Conservation (phyloP, 1,140 invertebrate species). For the Drosophila micromelanica region DNA sequence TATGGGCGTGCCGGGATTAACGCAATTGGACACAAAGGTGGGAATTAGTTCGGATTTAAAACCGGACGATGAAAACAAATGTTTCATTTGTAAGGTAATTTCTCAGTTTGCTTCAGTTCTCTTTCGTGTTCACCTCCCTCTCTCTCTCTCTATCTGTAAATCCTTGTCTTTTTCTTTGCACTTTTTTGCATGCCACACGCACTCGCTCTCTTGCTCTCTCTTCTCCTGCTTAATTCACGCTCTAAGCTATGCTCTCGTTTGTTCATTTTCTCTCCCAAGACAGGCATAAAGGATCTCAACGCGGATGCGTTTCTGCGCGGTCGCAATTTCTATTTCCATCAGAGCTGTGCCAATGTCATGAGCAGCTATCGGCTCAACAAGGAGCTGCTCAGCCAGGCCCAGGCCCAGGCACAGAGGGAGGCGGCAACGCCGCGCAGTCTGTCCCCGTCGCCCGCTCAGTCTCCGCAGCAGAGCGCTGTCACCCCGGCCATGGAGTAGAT, state of each 20-base stretch:
- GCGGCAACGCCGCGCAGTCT: constrained; percentile 64
- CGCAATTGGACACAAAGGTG: constrained; percentile 84
- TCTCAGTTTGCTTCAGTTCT: constrained; percentile 80
- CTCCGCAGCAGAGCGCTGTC: constrained; percentile 68
- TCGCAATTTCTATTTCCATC: constrained; percentile 83
- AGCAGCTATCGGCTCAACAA: constrained; percentile 79
- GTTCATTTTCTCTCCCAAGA: constrained; percentile 65
- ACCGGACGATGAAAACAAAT: constrained; percentile 84
- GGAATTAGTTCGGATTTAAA: constrained; percentile 84
- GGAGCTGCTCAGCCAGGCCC: constrained; percentile 68
- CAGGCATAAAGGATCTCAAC: constrained; percentile 84
- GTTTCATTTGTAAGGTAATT: constrained; percentile 85
- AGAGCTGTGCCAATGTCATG: constrained; percentile 84
- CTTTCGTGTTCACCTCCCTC: constrained; percentile 35
- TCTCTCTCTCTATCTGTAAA: constrained; percentile 3
- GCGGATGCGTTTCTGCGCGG: constrained; percentile 82
- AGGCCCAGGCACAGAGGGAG: constrained; percentile 51
- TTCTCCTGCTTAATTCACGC: neutral
- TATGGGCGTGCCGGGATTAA: constrained; percentile 80
- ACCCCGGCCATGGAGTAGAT: constrained; percentile 61
- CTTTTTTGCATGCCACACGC: constrained; percentile 17
- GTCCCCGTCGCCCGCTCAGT: constrained; percentile 69
- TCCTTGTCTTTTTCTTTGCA: constrained; percentile 5
- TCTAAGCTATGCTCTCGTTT: constrained; percentile 40
- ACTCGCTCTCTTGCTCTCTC: neutral